Conservation (phyloP, 2,113 vertebrate species). For the Elephas maximus region DNA sequence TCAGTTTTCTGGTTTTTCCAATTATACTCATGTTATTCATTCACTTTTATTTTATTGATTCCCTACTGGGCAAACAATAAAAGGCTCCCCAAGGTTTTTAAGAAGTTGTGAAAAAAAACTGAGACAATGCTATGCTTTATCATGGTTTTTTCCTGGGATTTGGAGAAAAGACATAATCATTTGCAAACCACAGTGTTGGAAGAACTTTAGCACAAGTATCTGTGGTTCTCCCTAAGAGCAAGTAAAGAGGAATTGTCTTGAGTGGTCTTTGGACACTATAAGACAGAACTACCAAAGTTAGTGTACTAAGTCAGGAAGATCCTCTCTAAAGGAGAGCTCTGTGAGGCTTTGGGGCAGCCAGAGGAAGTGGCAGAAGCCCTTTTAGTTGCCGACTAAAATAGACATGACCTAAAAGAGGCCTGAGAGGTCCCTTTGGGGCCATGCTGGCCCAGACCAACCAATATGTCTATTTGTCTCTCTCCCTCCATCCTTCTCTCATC, state of each 20-base stretch:
- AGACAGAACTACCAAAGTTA: background rate
- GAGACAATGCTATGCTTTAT: slow-evolving; percentile 13
- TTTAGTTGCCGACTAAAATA: slow-evolving; percentile 41
- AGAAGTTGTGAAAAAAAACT: background rate
- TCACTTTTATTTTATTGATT: background rate
- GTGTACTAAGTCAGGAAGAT: background rate
- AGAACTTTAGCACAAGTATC: background rate
- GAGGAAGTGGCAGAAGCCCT: slow-evolving; percentile 28
- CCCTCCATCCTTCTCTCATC: background rate
- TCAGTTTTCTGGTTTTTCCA: background rate
- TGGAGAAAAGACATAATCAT: background rate
- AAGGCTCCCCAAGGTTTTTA: background rate
- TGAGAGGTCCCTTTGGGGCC: slow-evolving; percentile 10
- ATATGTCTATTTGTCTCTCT: background rate
- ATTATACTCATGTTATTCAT: background rate
- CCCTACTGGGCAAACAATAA: background rate
- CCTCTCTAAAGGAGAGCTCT: slow-evolving; percentile 35
- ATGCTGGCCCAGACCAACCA: background rate
- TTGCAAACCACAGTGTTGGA: background rate
- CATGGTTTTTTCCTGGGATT: background rate
- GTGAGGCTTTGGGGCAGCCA: background rate
- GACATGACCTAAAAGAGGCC: background rate
- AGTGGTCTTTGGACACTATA: background rate
- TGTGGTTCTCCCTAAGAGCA: background rate
- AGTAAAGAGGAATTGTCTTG: background rate